A percentile compares a stretch with the other conserved stretches of the same genome.
Evolutionary conservation across 2,113 vertebrate species (phyloP).

Genomic region (Cyrtonyx montezumae): DNA sequence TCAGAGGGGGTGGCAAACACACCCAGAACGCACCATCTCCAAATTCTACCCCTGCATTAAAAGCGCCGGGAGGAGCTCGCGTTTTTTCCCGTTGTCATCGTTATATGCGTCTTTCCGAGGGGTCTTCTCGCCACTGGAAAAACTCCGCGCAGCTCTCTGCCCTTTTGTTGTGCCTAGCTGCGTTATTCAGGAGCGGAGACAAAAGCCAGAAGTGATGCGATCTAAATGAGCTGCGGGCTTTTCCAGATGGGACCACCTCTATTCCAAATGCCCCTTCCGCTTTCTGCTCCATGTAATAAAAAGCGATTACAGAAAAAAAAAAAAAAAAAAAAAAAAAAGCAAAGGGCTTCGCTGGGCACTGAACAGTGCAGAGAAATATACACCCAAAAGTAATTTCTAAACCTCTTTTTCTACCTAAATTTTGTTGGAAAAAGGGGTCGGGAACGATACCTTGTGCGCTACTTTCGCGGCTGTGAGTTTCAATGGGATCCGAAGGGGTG

Average conservation of each 20-base stretch:
- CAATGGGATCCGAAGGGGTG: constrained; percentile 11
- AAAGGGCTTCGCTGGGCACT: background rate
- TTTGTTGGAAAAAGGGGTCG: background rate
- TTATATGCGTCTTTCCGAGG: constrained; percentile 54
- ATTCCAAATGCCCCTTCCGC: constrained; percentile 68
- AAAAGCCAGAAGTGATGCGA: constrained; percentile 90
- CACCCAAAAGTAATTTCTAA: background rate
- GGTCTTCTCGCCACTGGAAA: constrained; percentile 62
- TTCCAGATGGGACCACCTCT: constrained; percentile 94
- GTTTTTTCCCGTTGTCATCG: constrained; percentile 16
- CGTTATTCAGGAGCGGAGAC: constrained; percentile 86
- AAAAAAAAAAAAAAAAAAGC: no score
- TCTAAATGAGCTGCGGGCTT: constrained; percentile 91
- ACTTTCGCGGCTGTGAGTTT: constrained; percentile 35
- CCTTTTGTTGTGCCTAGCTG: constrained; percentile 78
- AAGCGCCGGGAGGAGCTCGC: constrained; percentile 27
- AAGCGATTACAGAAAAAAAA: background rate
- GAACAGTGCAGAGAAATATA: background rate
- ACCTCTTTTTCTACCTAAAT: background rate
- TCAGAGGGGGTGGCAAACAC: background rate
- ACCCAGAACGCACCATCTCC: constrained; percentile 18
- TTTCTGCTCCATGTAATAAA: constrained; percentile 57
- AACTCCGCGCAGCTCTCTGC: constrained; percentile 69
- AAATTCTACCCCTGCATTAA: constrained; percentile 34
- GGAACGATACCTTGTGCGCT: background rate